These are phyloP conservation scores for Rhipidura dahli DNA, from an alignment of 2,113 vertebrate species.

Conservation along the genomic window DNA sequence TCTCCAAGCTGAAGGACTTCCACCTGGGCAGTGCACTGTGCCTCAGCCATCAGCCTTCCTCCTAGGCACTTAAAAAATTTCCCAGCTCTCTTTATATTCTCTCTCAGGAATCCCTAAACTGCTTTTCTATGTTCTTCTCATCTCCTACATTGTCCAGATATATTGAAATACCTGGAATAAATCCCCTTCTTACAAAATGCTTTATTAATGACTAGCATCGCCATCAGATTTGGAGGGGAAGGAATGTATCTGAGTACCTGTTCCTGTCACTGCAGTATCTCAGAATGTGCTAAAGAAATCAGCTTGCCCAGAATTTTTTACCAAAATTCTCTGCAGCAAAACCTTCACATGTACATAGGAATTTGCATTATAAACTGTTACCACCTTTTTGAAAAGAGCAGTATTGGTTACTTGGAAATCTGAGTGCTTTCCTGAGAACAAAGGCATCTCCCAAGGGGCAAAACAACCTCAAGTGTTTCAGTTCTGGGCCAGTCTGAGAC, in stretches of 20 bases:
- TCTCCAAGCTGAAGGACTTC: accelerated
- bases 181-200: neutral
- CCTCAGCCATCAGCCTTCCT: neutral
- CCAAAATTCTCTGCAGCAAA: neutral
- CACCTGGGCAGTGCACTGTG: neutral
- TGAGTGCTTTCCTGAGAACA: neutral
- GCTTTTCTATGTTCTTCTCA: neutral
- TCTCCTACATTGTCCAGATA: neutral
- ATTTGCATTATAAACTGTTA: neutral
- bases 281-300: neutral
- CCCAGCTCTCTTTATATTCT: neutral
- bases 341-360: neutral
- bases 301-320: neutral
- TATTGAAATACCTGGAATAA: neutral
- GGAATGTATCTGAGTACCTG: neutral
- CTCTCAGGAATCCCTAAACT: neutral
- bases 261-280: neutral
- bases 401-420: neutral
- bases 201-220: neutral
- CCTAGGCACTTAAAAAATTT: neutral
- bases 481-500: neutral
- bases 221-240: neutral
- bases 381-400: neutral
- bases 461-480: neutral
- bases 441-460: neutral